phyloP scores from a whole-genome alignment of 2,797 vertebrate genomes.

The Petrocephalus sullivani region DNA sequence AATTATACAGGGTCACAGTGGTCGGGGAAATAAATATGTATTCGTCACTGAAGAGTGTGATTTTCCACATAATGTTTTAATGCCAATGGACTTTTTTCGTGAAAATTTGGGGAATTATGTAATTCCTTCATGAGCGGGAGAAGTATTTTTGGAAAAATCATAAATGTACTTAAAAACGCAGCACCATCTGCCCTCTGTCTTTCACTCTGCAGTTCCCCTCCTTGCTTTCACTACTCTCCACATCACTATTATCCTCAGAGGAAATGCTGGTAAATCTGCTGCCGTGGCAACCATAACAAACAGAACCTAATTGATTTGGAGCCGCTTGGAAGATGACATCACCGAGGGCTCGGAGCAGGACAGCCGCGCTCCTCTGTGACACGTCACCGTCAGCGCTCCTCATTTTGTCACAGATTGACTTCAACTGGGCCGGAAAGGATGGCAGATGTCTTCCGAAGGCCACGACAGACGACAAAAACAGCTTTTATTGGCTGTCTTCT shows the following conservation, averaged over 20 bases:
- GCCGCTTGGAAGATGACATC: neutral
- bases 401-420: constrained; percentile 30
- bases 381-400: neutral
- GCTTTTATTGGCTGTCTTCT: constrained; percentile 20
- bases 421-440: constrained; percentile 30
- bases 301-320: constrained; percentile 26
- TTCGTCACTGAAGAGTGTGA: neutral
- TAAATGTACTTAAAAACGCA: neutral
- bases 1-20: neutral
- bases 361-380: neutral
- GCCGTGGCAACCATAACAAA: constrained; percentile 24
- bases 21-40: neutral
- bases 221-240: neutral
- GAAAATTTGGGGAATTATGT: neutral
- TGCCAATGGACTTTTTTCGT: neutral
- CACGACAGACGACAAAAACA: constrained; percentile 32
- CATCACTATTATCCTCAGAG: constrained; percentile 16
- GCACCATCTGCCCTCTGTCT: neutral
- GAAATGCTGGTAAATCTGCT: constrained; percentile 25
- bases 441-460: constrained; percentile 52
- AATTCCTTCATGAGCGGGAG: neutral
- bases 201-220: neutral
- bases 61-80: neutral
- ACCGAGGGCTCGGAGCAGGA: neutral
- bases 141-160: neutral